Evolutionary conservation across 1,140 invertebrate species (phyloP).

Genomic region (Alviniconcha marisindica): DNA sequence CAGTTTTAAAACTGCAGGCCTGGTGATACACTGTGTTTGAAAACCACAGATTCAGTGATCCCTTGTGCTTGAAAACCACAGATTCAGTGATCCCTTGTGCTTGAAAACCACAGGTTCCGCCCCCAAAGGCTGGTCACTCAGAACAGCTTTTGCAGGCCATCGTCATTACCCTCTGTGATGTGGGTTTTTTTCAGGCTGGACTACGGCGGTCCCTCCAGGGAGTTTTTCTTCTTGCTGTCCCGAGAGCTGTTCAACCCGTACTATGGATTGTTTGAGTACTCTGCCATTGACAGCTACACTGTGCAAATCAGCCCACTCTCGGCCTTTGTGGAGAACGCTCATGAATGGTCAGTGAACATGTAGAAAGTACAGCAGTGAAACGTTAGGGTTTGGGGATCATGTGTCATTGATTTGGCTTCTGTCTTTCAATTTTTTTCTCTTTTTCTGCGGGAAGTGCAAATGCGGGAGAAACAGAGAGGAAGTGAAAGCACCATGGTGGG

Average conservation of each 20-base stretch:
- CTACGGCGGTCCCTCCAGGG: slow-evolving; percentile 96
- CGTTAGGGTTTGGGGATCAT: background rate
- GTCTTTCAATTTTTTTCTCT: background rate
- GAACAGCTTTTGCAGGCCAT: too few species aligned
- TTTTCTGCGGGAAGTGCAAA: too few species aligned
- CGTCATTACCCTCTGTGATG: too few species aligned
- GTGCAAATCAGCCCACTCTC: slow-evolving; percentile 98
- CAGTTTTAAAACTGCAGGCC: too few species aligned
- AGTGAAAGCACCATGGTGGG: too few species aligned
- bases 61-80: too few species aligned
- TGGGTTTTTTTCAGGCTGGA: slow-evolving; percentile 81
- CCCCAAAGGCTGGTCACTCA: too few species aligned
- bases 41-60: too few species aligned
- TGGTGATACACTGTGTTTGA: too few species aligned
- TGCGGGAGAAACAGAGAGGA: too few species aligned
- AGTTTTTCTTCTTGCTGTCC: slow-evolving; percentile 98
- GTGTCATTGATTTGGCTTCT: background rate
- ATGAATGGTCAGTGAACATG: slow-evolving; percentile 87
- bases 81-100: too few species aligned
- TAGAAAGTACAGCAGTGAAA: background rate
- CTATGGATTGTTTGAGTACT: slow-evolving; percentile 98
- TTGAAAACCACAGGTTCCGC: too few species aligned
- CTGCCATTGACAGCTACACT: slow-evolving; percentile 97
- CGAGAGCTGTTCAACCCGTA: slow-evolving; percentile 98
- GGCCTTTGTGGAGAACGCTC: slow-evolving; percentile 97